Conservation (phyloP, 2,113 vertebrate genomes). For the Ageneiosus marmoratus region DNA sequence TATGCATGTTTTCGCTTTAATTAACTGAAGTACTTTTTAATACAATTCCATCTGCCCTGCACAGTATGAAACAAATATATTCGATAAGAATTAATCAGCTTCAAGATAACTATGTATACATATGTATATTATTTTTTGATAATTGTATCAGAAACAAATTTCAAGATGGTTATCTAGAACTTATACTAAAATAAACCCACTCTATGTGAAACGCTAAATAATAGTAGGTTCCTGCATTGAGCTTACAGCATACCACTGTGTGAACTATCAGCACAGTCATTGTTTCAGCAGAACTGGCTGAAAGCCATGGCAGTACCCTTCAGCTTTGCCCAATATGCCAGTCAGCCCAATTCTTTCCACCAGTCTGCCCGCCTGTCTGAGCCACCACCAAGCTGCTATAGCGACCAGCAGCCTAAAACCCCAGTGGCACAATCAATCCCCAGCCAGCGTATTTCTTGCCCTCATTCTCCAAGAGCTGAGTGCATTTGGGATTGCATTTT, state of each 20-base stretch:
- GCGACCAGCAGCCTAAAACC: slow-evolving; percentile 27
- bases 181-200: slow-evolving; percentile 57
- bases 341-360: slow-evolving; percentile 40
- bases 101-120: not conserved
- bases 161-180: not conserved
- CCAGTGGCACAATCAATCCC: slow-evolving; percentile 15
- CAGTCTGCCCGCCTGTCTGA: slow-evolving; percentile 48
- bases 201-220: slow-evolving; percentile 36
- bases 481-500: slow-evolving; percentile 13
- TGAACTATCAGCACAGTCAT: slow-evolving; percentile 41
- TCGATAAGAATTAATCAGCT: not conserved
- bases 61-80: not conserved
- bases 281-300: slow-evolving; percentile 35
- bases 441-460: slow-evolving; percentile 25
- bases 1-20: not conserved
- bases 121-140: not conserved
- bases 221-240: slow-evolving; percentile 39
- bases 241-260: slow-evolving; percentile 37
- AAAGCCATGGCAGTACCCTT: slow-evolving; percentile 31
- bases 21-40: not conserved
- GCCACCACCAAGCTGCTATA: slow-evolving; percentile 28
- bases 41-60: not conserved
- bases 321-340: slow-evolving; percentile 52
- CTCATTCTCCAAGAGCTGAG: not conserved
- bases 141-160: not conserved